Evolutionary conservation across 2,113 vertebrate genomes (phyloP).

Genomic region (Theropithecus gelada): DNA sequence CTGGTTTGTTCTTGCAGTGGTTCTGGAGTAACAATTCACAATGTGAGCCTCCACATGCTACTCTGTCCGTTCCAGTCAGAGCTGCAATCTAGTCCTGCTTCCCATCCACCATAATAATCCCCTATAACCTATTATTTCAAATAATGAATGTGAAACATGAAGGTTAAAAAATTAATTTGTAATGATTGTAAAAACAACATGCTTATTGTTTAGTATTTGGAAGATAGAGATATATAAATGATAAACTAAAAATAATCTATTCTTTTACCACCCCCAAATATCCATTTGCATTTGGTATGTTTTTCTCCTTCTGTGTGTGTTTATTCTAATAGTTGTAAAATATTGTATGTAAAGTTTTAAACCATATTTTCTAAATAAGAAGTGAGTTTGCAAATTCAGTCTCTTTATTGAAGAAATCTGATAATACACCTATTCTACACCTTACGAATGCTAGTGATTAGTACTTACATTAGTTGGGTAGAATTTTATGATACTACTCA

Average conservation of each 20-base stretch:
- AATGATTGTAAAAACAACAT: not conserved
- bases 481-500: not conserved
- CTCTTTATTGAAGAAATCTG: not conserved
- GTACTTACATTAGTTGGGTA: not conserved
- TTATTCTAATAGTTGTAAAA: not conserved
- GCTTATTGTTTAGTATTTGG: not conserved
- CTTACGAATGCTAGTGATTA: not conserved
- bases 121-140: not conserved
- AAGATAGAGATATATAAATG: not conserved
- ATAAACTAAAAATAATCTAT: not conserved
- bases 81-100: too few species aligned
- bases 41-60: too few species aligned
- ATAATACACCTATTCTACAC: not conserved
- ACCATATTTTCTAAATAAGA: slow-evolving; percentile 3
- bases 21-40: too few species aligned
- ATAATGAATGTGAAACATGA: not conserved
- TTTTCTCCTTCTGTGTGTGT: not conserved
- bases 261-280: not conserved
- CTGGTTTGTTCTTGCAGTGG: too few species aligned
- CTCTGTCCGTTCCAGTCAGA: too few species aligned
- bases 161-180: not conserved
- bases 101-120: too few species aligned
- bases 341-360: not conserved
- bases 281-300: not conserved
- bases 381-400: not conserved